phyloP scores from a whole-genome alignment of 2,888 invertebrate genomes.

The Caenorhabditis sp. region DNA sequence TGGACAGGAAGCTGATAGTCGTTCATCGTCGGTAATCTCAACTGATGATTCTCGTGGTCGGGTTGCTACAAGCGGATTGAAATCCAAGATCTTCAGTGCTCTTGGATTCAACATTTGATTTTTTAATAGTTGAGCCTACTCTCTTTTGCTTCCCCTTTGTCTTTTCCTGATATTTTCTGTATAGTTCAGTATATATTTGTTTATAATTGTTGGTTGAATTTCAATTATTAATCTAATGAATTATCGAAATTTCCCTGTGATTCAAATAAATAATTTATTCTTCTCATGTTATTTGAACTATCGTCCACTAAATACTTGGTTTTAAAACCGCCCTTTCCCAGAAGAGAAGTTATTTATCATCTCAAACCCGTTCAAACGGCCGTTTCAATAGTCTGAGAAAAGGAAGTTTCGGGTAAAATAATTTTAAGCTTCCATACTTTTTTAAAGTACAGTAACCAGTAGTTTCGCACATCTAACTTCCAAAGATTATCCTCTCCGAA shows the following conservation, averaged over 20 bases:
- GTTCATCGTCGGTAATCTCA: background rate
- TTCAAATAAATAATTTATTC: background rate
- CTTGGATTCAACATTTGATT: slow-evolving; percentile 12
- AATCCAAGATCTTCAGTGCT: slow-evolving; percentile 11
- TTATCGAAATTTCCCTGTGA: background rate
- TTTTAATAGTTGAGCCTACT: background rate
- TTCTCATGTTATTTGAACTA: background rate
- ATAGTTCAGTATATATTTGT: slow-evolving; percentile 10
- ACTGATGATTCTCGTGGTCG: slow-evolving; percentile 1
- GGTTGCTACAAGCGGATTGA: background rate
- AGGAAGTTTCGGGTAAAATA: too few species aligned
- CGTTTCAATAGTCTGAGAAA: too few species aligned
- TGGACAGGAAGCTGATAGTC: background rate
- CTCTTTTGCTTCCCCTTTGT: background rate
- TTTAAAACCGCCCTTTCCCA: too few species aligned
- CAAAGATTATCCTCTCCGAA: background rate
- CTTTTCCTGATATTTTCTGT: background rate
- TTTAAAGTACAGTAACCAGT: background rate
- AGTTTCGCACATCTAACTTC: background rate
- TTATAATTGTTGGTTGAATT: background rate
- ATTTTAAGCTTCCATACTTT: background rate
- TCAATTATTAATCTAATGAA: background rate
- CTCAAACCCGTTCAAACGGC: too few species aligned
- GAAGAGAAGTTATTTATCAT: too few species aligned
- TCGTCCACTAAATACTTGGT: too few species aligned